Conservation (phyloP, 2,113 vertebrate genomes). For the Sapayoa aenigma region DNA sequence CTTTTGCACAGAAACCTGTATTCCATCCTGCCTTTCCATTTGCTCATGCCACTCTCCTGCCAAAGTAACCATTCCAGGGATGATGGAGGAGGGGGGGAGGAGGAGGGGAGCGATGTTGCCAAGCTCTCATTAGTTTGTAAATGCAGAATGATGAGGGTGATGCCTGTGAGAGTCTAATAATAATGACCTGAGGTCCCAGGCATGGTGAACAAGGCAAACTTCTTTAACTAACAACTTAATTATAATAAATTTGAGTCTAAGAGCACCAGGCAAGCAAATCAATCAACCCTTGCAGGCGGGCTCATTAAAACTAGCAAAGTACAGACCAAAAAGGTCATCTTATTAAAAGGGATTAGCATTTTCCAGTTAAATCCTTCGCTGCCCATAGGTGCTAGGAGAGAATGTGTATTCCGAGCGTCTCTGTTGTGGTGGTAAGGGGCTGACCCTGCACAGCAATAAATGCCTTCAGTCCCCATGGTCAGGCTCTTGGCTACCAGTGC, state of each 20-base stretch:
- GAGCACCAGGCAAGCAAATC: conserved; percentile 56
- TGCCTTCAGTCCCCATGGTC: not conserved
- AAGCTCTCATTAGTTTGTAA: conserved; percentile 64
- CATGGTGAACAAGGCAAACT: conserved; percentile 6
- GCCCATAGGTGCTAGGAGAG: not conserved
- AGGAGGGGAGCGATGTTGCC: not conserved
- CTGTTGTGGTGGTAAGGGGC: not conserved
- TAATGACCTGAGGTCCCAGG: conserved; percentile 54
- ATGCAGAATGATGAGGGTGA: conserved; percentile 31
- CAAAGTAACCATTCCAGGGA: conserved; percentile 59
- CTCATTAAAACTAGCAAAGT: conserved; percentile 55
- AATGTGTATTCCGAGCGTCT: not conserved
- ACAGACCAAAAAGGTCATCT: conserved; percentile 36
- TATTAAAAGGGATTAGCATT: conserved; percentile 58
- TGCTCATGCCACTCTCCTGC: conserved; percentile 69
- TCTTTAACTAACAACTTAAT: conserved; percentile 57
- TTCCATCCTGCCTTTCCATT: conserved; percentile 66
- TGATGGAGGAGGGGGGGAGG: not conserved
- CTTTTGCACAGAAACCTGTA: conserved; percentile 22
- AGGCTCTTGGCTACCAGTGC: not conserved
- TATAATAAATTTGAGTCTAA: conserved; percentile 46
- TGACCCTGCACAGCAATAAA: conserved; percentile 12
- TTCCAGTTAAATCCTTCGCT: conserved; percentile 44
- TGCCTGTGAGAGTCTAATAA: conserved; percentile 5
- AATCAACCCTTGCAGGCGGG: conserved; percentile 48